Evolutionary conservation across 2,888 invertebrate species (phyloP), one percentile per base, ranked within the genome.

Genomic region (Gisinianus flammeolus): DNA sequence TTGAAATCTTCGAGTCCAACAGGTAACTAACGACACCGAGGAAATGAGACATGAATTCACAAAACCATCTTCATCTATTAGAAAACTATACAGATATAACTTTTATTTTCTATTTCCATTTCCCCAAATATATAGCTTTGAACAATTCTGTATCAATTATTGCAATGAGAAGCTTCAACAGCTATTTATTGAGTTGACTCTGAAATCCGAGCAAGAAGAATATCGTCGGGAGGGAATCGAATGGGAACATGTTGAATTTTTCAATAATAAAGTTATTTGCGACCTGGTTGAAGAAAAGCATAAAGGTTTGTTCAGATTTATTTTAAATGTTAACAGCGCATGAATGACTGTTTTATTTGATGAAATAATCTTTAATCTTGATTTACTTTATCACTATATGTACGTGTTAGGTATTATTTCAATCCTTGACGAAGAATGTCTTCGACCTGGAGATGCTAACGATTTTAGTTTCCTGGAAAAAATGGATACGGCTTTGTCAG

Each of bases 91-190:
- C n/a, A 64, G 6, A 73, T 24, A 66, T 3, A 66, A 6, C 1
- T 30, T 10, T 64, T 4, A 64, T 30, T 66, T 56, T 71, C 26
- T 28, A 19, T 54, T 35, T 69, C 0, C 86, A n/a, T n/a, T n/a
- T n/a, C n/a, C n/a, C n/a, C n/a, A n/a, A n/a, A n/a, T n/a, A n/a
- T n/a, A n/a, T n/a, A 93, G 93, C 86, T 94, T 94, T 87, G 93
- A 94, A 87, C 96, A 97, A 88, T 94, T 97, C 87, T 96, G 96
- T 88, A 97, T 97, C 81, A 97, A 97, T 88, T 96, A 94, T 89
- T 97, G 96, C 87, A 97, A 97, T 87, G 96, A 97, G 88, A 97
- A 97, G 87, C 90, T 97, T 80, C 96, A 97, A 87, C 96, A 97
- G 87, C 88, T 97, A 80, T 97, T 97, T 88, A 96, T 97, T 86